Conservation (phyloP, 1,140 invertebrate species). For the Musca vetustissima region DNA sequence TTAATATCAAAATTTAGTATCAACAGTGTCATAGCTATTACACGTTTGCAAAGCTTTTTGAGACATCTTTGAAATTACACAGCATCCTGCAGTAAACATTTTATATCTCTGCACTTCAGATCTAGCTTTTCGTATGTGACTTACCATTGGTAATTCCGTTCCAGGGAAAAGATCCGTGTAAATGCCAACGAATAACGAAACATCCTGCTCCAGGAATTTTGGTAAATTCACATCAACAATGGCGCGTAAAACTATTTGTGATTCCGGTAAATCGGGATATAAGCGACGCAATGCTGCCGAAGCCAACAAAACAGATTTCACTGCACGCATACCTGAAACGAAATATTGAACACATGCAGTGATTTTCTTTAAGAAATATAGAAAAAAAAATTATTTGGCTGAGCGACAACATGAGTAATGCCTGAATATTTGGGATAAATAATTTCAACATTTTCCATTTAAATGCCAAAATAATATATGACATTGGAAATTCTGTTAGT, state of each 20-base stretch:
- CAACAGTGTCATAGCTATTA: too few species aligned
- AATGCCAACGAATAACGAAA: constrained; percentile 89
- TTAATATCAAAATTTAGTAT: too few species aligned
- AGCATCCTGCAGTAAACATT: too few species aligned
- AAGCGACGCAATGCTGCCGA: constrained; percentile 84
- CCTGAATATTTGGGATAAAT: too few species aligned
- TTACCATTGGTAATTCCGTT: constrained; percentile 65
- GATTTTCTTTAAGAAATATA: too few species aligned
- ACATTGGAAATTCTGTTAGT: too few species aligned
- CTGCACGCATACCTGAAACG: constrained; percentile 67
- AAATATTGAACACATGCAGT: not conserved
- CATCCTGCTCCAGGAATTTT: constrained; percentile 86
- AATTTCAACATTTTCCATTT: not conserved
- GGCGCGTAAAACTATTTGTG: constrained; percentile 75
- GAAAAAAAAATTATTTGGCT: too few species aligned
- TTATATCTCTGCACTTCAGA: too few species aligned
- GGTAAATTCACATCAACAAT: constrained; percentile 93
- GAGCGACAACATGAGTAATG: too few species aligned
- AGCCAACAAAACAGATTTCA: constrained; percentile 84
- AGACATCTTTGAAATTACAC: too few species aligned
- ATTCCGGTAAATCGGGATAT: constrained; percentile 73
- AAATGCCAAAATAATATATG: not conserved
- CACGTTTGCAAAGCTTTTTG: too few species aligned
- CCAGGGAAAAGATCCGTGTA: constrained; percentile 89
- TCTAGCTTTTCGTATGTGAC: constrained; percentile 1